phyloP scores from a whole-genome alignment of 1,140 invertebrate genomes.

The Chironomus striatipennis region DNA sequence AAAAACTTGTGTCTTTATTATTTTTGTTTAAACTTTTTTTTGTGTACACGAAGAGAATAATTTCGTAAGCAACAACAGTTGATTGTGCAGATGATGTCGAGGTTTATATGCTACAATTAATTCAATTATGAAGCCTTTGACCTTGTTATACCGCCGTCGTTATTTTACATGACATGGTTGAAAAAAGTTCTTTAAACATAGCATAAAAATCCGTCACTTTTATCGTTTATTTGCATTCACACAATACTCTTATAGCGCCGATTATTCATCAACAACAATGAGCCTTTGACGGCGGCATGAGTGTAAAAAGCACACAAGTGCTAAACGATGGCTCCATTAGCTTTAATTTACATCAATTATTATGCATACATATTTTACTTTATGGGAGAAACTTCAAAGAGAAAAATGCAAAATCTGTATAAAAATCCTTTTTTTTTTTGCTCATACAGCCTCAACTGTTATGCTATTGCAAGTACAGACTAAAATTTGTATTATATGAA shows the following conservation, averaged over 20 bases:
- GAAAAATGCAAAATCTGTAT: not conserved
- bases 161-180: not conserved
- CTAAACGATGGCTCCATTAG: conserved; percentile 21
- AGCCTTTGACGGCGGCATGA: not conserved
- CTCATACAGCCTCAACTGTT: not conserved
- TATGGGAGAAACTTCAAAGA: not conserved
- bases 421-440: conserved; percentile 7
- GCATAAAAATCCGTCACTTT: not conserved
- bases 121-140: not conserved
- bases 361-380: not conserved
- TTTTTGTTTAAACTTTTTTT: no score
- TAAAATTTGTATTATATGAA: not conserved
- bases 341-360: conserved; percentile 20
- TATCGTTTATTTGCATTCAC: not conserved
- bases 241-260: conserved; percentile 9
- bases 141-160: not conserved
- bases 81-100: no score
- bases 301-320: conserved; percentile 3
- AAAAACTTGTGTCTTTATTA: no score
- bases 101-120: not conserved
- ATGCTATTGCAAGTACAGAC: not conserved
- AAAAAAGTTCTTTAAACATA: not conserved
- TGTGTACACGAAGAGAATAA: no score
- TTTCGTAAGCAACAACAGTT: no score
- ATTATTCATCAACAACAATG: not conserved